phyloP scores from a whole-genome alignment of 2,113 vertebrate species.

The Clupea harengus region DNA sequence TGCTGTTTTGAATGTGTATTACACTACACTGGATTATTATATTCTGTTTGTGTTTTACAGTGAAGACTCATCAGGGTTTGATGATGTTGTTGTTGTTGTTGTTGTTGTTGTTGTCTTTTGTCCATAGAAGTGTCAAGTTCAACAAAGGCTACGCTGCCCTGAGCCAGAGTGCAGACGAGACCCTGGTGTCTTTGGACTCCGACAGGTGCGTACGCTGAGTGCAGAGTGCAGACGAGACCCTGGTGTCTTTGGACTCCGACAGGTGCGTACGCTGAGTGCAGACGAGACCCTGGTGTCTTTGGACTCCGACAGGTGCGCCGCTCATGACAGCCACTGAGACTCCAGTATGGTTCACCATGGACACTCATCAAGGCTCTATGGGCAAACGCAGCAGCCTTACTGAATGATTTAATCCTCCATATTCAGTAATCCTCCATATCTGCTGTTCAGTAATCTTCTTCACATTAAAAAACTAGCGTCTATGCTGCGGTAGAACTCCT shows the following conservation, averaged over 20 bases:
- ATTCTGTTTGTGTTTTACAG: too few species aligned
- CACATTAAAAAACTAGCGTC: not conserved
- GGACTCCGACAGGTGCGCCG: conserved; percentile 87
- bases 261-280: conserved; percentile 80
- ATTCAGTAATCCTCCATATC: not conserved
- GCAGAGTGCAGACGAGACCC: conserved; percentile 84
- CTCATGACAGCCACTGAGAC: not conserved
- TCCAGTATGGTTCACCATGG: too few species aligned
- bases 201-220: conserved; percentile 90
- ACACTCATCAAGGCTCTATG: too few species aligned
- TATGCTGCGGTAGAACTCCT: not conserved
- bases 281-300: conserved; percentile 87
- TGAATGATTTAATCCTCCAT: not conserved
- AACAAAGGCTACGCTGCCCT: conserved; percentile 90
- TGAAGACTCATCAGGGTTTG: too few species aligned
- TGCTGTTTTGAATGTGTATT: too few species aligned
- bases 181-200: conserved; percentile 84
- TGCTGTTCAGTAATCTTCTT: not conserved
- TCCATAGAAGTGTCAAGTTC: conserved; percentile 79
- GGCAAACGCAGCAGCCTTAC: too few species aligned
- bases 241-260: conserved; percentile 88
- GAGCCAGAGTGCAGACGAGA: conserved; percentile 86
- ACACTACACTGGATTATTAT: too few species aligned
- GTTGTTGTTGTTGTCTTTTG: conserved; percentile 32
- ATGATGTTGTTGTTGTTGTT: conserved; percentile 7